A percentile compares a stretch with the other conserved stretches of the same genome.
Conservation (phyloP, 2,113 vertebrate genomes). For the Thunnus thynnus region DNA sequence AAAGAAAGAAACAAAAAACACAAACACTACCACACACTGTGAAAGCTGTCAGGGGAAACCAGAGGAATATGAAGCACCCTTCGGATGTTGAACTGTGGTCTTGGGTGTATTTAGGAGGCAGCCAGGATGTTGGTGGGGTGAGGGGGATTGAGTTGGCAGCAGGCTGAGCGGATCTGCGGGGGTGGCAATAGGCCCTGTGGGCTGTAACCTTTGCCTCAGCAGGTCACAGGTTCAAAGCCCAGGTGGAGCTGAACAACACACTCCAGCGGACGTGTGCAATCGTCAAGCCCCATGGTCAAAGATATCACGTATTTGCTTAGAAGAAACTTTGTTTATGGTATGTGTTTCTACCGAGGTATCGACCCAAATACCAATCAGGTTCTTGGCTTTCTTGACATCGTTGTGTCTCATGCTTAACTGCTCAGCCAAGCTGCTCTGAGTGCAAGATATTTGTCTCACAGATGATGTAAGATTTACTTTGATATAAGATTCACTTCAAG, state of each 20-base stretch:
- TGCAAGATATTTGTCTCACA: slow-evolving; percentile 3
- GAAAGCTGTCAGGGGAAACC: slow-evolving; percentile 4
- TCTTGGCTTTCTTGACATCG: slow-evolving; percentile 6
- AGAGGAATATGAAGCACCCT: slow-evolving; percentile 6
- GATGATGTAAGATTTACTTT: not conserved
- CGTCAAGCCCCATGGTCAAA: not conserved
- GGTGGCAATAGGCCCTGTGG: slow-evolving; percentile 35
- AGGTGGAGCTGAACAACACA: slow-evolving; percentile 50
- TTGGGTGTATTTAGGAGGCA: slow-evolving; percentile 15
- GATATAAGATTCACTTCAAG: slow-evolving; percentile 16
- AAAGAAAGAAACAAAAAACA: no score
- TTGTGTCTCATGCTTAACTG: slow-evolving; percentile 23
- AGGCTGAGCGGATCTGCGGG: slow-evolving; percentile 26
- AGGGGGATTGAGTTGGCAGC: not conserved
- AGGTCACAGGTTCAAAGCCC: slow-evolving; percentile 54
- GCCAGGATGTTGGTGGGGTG: not conserved
- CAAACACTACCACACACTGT: no score
- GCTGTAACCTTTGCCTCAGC: slow-evolving; percentile 38
- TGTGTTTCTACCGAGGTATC: slow-evolving; percentile 4
- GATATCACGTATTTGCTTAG: not conserved
- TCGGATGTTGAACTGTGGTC: not conserved
- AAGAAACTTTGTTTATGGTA: not conserved
- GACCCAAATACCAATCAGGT: slow-evolving; percentile 35
- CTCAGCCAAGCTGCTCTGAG: slow-evolving; percentile 6
- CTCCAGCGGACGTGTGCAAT: not conserved